phyloP scores from a whole-genome alignment of 2,113 vertebrate species.

The Menura novaehollandiae region DNA sequence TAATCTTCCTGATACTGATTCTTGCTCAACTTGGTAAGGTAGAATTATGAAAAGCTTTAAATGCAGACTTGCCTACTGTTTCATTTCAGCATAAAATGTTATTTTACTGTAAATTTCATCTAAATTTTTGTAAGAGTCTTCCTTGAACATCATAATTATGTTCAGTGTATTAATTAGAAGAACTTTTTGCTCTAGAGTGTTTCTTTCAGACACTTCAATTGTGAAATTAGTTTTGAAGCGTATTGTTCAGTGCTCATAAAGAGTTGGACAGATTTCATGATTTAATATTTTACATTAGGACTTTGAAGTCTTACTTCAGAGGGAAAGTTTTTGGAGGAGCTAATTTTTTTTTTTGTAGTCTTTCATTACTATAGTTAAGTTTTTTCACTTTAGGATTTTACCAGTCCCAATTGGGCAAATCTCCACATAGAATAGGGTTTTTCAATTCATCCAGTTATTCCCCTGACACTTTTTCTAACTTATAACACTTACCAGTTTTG shows the following conservation, averaged over 20 bases:
- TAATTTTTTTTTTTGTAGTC: not conserved
- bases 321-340: not conserved
- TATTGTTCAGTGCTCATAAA: not conserved
- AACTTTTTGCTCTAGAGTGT: not conserved
- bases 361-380: not conserved
- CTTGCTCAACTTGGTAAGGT: not conserved
- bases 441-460: not conserved
- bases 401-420: not conserved
- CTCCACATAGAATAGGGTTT: not conserved
- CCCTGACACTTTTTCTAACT: not conserved
- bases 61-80: not conserved
- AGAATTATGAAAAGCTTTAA: not conserved
- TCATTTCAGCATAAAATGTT: not conserved
- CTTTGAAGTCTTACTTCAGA: conserved; percentile 37
- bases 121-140: not conserved
- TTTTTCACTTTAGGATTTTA: not conserved
- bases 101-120: not conserved
- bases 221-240: not conserved
- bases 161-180: not conserved
- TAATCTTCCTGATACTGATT: not conserved
- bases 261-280: not conserved
- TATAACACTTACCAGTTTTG: not conserved
- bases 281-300: not conserved
- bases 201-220: not conserved
- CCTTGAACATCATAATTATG: not conserved